Conservation (phyloP, 2,113 vertebrate genomes). For the Oxyura jamaicensis region DNA sequence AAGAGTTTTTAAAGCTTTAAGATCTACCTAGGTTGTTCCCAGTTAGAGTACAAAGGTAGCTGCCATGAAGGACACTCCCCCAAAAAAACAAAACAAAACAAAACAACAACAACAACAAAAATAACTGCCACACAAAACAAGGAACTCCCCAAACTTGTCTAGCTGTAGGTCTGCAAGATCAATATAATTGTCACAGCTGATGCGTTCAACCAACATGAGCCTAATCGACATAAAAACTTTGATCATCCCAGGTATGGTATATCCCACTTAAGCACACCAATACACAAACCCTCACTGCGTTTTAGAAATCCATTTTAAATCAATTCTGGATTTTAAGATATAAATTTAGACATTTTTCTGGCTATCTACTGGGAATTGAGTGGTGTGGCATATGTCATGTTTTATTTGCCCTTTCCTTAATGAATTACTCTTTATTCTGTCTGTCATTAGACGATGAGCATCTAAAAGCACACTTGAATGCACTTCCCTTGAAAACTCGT, state of each 20-base stretch:
- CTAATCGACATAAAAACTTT: background rate
- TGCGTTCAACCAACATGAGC: background rate
- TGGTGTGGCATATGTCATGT: background rate
- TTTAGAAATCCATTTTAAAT: background rate
- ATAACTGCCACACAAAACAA: background rate
- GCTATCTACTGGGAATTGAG: fast-evolving
- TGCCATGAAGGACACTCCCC: background rate
- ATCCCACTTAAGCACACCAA: background rate
- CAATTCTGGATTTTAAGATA: too few species aligned
- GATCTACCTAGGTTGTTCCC: background rate
- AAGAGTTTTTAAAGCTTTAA: background rate
- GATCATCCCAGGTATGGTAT: background rate
- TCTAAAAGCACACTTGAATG: background rate
- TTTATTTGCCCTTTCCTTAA: background rate
- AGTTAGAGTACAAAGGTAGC: background rate
- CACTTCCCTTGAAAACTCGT: background rate
- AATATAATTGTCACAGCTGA: too few species aligned
- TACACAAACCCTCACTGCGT: background rate
- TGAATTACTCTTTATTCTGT: background rate
- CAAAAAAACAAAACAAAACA: background rate
- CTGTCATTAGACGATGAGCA: background rate
- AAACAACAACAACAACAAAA: too few species aligned
- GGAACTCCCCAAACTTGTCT: background rate
- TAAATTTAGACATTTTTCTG: background rate
- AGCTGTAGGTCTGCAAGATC: too few species aligned